phyloP scores from a whole-genome alignment of 2,797 vertebrate genomes.

The Halcyon leucocephala region DNA sequence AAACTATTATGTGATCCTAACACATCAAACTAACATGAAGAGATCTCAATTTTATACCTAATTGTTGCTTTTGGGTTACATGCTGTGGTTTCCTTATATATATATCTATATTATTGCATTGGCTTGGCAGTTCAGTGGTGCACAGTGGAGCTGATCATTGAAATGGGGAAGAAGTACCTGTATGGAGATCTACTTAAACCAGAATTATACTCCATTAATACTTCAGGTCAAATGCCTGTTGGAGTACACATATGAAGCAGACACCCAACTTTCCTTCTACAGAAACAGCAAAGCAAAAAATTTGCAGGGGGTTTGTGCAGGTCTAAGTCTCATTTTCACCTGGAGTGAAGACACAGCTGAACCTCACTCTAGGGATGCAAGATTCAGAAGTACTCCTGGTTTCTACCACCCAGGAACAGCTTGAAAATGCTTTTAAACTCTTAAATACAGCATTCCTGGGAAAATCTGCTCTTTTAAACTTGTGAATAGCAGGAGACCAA shows the following conservation, averaged over 20 bases:
- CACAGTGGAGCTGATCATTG: not conserved
- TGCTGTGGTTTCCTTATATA: not conserved
- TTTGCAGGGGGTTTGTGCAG: not conserved
- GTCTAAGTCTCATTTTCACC: rapidly evolving
- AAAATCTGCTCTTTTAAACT: not conserved
- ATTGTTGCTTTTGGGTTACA: not conserved
- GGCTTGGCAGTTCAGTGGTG: not conserved
- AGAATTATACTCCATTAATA: not conserved
- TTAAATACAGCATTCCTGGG: not conserved
- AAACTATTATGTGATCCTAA: not conserved
- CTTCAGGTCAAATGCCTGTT: not conserved
- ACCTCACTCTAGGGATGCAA: not conserved
- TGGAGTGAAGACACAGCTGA: not conserved
- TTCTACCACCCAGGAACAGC: not conserved
- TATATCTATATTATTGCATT: not conserved
- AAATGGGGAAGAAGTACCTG: not conserved
- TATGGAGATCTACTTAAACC: not conserved
- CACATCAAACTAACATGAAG: not conserved
- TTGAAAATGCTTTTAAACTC: not conserved
- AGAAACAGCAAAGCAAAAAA: not conserved
- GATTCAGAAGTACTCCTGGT: not conserved
- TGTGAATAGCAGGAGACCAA: not conserved
- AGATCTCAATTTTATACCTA: not conserved
- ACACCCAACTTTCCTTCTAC: not conserved
- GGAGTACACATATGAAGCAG: not conserved